Percentiles rank a stretch among this genome's conserved stretches.
Conservation (phyloP, 2,888 invertebrate genomes). For the Sinohyriopsis cumingii region DNA sequence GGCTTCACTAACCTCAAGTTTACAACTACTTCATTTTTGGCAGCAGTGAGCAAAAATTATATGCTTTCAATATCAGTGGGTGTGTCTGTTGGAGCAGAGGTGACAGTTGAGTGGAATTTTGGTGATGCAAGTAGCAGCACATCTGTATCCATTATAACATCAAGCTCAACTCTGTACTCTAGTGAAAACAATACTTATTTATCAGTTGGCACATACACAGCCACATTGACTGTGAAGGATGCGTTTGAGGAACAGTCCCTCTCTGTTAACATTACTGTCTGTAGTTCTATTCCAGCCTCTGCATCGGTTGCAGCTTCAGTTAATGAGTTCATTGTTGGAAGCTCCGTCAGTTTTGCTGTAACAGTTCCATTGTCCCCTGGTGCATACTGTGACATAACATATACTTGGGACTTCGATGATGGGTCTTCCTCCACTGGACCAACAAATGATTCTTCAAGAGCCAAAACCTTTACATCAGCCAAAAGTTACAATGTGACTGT, state of each 20-base stretch:
- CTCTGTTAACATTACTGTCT: slow-evolving; percentile 17
- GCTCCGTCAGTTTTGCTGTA: slow-evolving; percentile 11
- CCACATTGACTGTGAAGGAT: slow-evolving; percentile 17
- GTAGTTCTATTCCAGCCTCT: slow-evolving; percentile 20
- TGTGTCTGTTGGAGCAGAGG: slow-evolving; percentile 17
- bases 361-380: slow-evolving; percentile 18
- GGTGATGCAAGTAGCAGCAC: slow-evolving; percentile 10
- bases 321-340: slow-evolving; percentile 4
- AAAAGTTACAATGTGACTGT: slow-evolving; percentile 32
- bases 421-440: slow-evolving; percentile 5
- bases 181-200: slow-evolving; percentile 14
- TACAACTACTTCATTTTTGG: slow-evolving; percentile 12
- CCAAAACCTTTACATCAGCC: slow-evolving; percentile 23
- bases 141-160: slow-evolving; percentile 17
- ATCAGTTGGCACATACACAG: slow-evolving; percentile 12
- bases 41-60: slow-evolving; percentile 17
- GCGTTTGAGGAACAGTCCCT: slow-evolving; percentile 10
- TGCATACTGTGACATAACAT: slow-evolving; percentile 28
- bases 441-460: slow-evolving; percentile 4
- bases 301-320: slow-evolving; percentile 10
- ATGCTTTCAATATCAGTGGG: slow-evolving; percentile 23
- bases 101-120: slow-evolving; percentile 21
- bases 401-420: slow-evolving; percentile 35
- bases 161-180: slow-evolving; percentile 7
- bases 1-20: slow-evolving; percentile 15